Evolutionary conservation across 2,888 invertebrate species (phyloP), one percentile per base, ranked within the genome.

Genomic region (Xanthia togata): DNA sequence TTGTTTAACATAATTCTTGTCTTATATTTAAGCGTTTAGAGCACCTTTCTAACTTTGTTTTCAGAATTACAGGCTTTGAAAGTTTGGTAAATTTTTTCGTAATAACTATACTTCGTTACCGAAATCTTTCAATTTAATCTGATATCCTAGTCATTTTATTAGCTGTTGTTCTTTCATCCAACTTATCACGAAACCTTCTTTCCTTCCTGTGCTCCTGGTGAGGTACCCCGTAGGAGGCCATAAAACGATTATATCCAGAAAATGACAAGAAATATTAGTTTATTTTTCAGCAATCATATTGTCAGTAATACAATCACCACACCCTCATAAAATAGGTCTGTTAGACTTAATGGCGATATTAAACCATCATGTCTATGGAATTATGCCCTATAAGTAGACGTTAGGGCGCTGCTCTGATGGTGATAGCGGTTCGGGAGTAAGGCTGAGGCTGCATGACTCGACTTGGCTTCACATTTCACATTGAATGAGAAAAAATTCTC

Each of bases 1-100:
- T 70, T 67, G 35, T 79, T 74, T 64, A 31, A 75, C 63, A 76
- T 81, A 38, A 76, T 71, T 41, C 53, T 71, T 38, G 26, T 68
- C 38, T 67, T 73, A 70, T 35, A 64, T 72, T 73, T 47, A 74
- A 65, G 65, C 26, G 35, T 38, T 75, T 70, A n/a, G 44, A 70
- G 41, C 26, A 71, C 50, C 70, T 68, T 59, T 23, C 5, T 1
- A 68, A 71, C 31, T 76, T 68, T 70, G 55, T 57, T 69, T 44
- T 70, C 5, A 6, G 50, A 67, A 67, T 62, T 31, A 65, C n/a
- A 50, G n/a, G 38, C 63, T 71, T 63, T 31, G 23, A 31, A 53
- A 63, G 57, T 80, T 47, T 50, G 44, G 65, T 64, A 1, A 31
- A 31, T 2, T 2, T 31, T 31, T 31, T 31, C 2, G 31, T 31